A percentile compares a stretch with the other conserved stretches of the same genome.
Evolutionary conservation across 1,140 invertebrate genomes (phyloP).

Genomic region (Drosophila guanche): DNA sequence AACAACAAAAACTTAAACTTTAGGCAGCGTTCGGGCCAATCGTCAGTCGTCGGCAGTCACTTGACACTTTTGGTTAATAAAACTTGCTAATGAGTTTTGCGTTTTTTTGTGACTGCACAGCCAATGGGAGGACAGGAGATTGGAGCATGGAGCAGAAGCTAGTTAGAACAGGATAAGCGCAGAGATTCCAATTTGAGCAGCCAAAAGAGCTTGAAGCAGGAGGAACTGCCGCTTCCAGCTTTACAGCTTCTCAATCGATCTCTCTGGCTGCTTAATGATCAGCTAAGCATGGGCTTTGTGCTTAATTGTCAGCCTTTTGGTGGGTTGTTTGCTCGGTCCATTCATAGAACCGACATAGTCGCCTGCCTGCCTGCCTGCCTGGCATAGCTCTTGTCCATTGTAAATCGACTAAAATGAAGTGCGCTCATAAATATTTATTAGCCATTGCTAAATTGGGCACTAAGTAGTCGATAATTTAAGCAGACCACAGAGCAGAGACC

Average conservation of each 20-base stretch:
- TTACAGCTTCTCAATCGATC: background rate
- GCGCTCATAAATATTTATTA: slow-evolving; percentile 76
- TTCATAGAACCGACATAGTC: slow-evolving; percentile 46
- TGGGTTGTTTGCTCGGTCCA: slow-evolving; percentile 20
- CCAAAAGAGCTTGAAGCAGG: background rate
- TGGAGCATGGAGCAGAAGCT: background rate
- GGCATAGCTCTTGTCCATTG: slow-evolving; percentile 31
- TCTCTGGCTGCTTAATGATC: slow-evolving; percentile 8
- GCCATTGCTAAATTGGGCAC: slow-evolving; percentile 71
- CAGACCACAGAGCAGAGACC: slow-evolving; percentile 22
- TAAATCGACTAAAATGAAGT: slow-evolving; percentile 60
- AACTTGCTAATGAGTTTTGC: slow-evolving; percentile 69
- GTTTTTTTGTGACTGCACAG: slow-evolving; percentile 18
- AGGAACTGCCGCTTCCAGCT: no score
- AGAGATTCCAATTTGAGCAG: slow-evolving; percentile 1
- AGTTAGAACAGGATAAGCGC: slow-evolving; percentile 4
- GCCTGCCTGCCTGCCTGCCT: slow-evolving; percentile 1
- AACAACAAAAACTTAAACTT: slow-evolving; percentile 44
- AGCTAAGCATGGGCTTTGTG: no score
- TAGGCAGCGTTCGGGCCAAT: slow-evolving; percentile 55
- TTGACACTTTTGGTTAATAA: slow-evolving; percentile 75
- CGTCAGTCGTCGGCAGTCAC: slow-evolving; percentile 12
- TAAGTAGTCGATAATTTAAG: slow-evolving; percentile 75
- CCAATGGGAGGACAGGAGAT: slow-evolving; percentile 46
- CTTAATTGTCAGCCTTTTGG: slow-evolving; percentile 2